Evolutionary conservation across 1,140 invertebrate genomes (phyloP).

Genomic region (Sitophilus oryzae): DNA sequence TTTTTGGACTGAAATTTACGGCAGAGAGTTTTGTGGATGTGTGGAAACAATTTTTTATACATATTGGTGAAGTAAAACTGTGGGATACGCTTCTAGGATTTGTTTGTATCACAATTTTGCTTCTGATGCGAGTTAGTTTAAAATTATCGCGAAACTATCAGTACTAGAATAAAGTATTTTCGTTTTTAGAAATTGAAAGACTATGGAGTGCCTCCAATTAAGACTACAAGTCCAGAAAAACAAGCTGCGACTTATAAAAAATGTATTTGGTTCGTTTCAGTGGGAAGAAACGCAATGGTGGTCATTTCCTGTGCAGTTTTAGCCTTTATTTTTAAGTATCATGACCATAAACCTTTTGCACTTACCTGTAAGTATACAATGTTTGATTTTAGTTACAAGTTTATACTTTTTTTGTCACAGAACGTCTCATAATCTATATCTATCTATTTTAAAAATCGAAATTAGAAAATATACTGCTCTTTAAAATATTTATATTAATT

Average conservation of each 20-base stretch:
- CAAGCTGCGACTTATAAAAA: constrained; percentile 44
- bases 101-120: constrained; percentile 54
- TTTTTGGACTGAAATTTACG: constrained; percentile 61
- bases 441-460: no score
- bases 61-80: constrained; percentile 50
- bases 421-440: no score
- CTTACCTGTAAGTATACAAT: constrained; percentile 39
- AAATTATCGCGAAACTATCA: neutral
- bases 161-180: neutral
- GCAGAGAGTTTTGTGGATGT: constrained; percentile 57
- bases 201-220: constrained; percentile 27
- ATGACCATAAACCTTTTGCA: constrained; percentile 29
- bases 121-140: constrained; percentile 56
- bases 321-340: constrained; percentile 48
- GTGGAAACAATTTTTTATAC: constrained; percentile 50
- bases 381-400: neutral
- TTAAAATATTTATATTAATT: no score
- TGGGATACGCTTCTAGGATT: constrained; percentile 60
- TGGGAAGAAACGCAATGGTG: constrained; percentile 70
- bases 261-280: constrained; percentile 58
- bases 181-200: constrained; percentile 40
- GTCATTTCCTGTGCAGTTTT: constrained; percentile 61
- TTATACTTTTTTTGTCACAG: neutral
- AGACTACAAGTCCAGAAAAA: constrained; percentile 10
- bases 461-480: no score